A percentile compares a stretch with the other conserved stretches of the same genome.
phyloP scores from a whole-genome alignment of 2,113 vertebrate genomes.

The Morone chrysops region DNA sequence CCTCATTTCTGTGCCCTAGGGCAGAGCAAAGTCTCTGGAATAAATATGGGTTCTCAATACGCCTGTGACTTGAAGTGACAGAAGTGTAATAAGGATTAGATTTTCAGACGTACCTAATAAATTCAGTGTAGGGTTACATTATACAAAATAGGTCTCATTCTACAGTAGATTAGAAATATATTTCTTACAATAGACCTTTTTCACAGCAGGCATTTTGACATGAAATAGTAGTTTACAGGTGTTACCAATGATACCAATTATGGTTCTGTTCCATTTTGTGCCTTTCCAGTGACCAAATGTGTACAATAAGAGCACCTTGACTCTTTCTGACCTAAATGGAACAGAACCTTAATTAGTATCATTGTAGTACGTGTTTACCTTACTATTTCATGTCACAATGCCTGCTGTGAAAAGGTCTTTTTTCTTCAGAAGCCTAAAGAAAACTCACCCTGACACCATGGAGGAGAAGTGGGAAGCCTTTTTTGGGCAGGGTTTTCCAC shows the following conservation, averaged over 20 bases:
- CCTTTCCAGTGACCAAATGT: no score
- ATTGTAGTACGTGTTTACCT: no score
- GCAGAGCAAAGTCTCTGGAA: neutral
- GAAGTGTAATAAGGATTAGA: neutral
- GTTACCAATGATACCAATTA: no score
- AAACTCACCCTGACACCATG: constrained; percentile 91
- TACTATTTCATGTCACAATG: no score
- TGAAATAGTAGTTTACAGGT: no score
- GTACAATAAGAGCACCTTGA: no score
- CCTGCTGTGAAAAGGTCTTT: no score
- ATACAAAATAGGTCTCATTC: neutral
- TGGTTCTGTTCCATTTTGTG: no score
- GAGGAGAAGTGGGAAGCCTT: constrained; percentile 92
- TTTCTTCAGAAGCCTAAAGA: neutral
- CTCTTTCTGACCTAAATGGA: no score
- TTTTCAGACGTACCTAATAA: neutral
- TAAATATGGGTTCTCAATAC: neutral
- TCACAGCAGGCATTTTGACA: no score
- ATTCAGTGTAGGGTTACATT: neutral
- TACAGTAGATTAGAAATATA: neutral
- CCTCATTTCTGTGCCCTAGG: constrained; percentile 90
- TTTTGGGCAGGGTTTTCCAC: constrained; percentile 90
- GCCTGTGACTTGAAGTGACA: neutral
- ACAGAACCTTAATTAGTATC: no score
- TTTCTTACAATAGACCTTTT: neutral